Base-by-base conservation (phyloP, 2,797 vertebrate genomes). In the Nyctalus aviator region DNA sequence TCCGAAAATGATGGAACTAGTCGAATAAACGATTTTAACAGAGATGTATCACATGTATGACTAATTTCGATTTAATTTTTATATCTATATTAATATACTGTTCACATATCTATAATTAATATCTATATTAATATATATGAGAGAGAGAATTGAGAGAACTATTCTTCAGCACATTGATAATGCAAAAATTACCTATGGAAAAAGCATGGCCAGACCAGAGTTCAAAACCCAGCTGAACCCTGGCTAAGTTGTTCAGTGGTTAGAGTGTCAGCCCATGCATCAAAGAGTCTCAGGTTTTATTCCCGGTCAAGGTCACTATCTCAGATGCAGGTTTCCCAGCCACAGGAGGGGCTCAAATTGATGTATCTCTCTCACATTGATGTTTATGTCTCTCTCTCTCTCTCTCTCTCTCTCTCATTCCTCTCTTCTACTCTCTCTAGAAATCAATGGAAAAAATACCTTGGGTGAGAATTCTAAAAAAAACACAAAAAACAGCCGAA, bases 121-220 rank as follows among this genome's bases (percentile, higher is more conserved):
- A 64, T 21, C n/a, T 35, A 68, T 66, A 32, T 53, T 53, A 32
- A 77, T 14, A 53, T 55, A 64, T 41, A 37, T 35, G n/a, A 48
- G 25, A 76, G 2, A 32, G 21, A 37, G 23, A 91, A 77, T 6
- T 68, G 8, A 59, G 14, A 64, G 21, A n/a, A 37, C 17, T 71
- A 46, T 41, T 76, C 69, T 79, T 48, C 84, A 21, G 32, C 35
- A 88, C 50, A 91, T 81, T 75, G 88, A 88, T 46, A 88, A 86
- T 88, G 69, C 18, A 91, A 95, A 88, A 92, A 64, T 64, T 55
- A 89, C 32, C 75, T 82, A 20, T 81, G 72, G 77, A 72, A 90
- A 93, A 87, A 82, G 14, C 68, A 86, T 71, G 46, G 62, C n/a
- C 37, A 93, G 81, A 64, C 20, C 30, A 50, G 57, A 76, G 41